Percentiles rank a stretch among this genome's conserved stretches.
Conservation (phyloP, 2,113 vertebrate genomes). For the Rhabdornis inornatus region DNA sequence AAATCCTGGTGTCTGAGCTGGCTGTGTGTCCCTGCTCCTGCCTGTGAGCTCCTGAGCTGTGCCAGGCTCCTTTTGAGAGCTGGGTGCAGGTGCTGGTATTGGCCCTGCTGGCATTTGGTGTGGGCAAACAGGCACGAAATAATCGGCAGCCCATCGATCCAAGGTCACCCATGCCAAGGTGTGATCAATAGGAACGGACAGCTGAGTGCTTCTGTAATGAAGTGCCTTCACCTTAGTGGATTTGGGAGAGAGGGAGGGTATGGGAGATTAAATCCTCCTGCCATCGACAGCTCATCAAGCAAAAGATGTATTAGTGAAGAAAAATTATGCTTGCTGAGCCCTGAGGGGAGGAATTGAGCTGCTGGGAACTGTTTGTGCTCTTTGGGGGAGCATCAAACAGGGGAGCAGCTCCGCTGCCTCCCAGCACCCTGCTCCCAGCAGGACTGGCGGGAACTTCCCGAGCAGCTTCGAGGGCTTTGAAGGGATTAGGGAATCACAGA, state of each 20-base stretch:
- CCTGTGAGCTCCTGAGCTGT: background rate
- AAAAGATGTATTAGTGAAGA: slow-evolving; percentile 61
- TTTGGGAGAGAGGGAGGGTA: slow-evolving; percentile 30
- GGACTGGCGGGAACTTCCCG: rapidly evolving
- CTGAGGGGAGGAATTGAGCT: background rate
- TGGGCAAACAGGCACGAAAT: slow-evolving; percentile 60
- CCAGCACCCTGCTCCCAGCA: background rate
- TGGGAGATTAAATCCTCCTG: slow-evolving; percentile 71
- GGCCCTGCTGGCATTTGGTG: slow-evolving; percentile 2
- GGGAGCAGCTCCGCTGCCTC: background rate
- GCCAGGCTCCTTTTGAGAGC: background rate
- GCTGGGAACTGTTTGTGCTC: slow-evolving; percentile 1
- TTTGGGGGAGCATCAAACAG: background rate
- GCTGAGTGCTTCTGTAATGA: slow-evolving; percentile 72
- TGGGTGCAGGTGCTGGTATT: background rate
- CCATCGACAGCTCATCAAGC: slow-evolving; percentile 50
- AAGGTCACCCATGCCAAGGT: slow-evolving; percentile 67
- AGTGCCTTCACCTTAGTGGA: slow-evolving; percentile 63
- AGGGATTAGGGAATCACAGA: background rate
- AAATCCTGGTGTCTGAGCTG: background rate
- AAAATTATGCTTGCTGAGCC: slow-evolving; percentile 21
- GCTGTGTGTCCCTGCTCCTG: background rate
- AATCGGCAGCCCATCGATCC: slow-evolving; percentile 64
- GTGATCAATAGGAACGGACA: slow-evolving; percentile 70
- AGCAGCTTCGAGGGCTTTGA: background rate